These are phyloP conservation scores for Chydorus sphaericus DNA, from an alignment of 2,888 invertebrate genomes.

Conservation along the genomic window DNA sequence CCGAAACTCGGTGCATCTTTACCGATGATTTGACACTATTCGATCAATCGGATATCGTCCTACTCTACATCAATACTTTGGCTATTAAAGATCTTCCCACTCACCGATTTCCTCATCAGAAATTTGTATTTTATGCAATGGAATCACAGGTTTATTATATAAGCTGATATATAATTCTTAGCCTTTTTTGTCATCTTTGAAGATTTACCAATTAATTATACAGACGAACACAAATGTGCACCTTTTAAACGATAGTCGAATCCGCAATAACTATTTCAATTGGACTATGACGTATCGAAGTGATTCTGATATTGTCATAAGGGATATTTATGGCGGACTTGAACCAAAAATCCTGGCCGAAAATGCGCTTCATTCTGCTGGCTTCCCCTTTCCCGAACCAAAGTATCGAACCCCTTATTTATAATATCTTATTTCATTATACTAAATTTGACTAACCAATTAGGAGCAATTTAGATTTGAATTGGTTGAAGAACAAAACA, in stretches of 20 bases:
- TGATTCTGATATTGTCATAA: conserved; percentile 1
- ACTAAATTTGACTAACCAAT: no score
- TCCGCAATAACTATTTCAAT: conserved; percentile 2
- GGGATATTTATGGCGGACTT: background rate
- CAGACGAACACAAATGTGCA: background rate
- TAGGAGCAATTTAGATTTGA: no score
- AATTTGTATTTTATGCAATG: background rate
- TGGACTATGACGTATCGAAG: conserved; percentile 10
- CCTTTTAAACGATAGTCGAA: background rate
- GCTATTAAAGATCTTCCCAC: background rate
- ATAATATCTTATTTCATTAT: no score
- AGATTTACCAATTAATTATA: no score
- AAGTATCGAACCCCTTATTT: no score
- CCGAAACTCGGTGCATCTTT: background rate
- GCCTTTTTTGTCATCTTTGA: no score
- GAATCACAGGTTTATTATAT: no score
- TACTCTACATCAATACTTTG: background rate
- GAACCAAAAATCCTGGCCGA: background rate
- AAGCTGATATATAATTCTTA: no score
- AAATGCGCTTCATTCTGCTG: no score
- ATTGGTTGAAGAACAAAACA: no score
- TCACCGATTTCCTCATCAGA: background rate
- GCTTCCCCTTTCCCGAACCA: no score
- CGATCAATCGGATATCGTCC: background rate
- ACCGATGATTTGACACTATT: background rate